Conservation (phyloP, 2,113 vertebrate species). For the Marcusenius ussheri region DNA sequence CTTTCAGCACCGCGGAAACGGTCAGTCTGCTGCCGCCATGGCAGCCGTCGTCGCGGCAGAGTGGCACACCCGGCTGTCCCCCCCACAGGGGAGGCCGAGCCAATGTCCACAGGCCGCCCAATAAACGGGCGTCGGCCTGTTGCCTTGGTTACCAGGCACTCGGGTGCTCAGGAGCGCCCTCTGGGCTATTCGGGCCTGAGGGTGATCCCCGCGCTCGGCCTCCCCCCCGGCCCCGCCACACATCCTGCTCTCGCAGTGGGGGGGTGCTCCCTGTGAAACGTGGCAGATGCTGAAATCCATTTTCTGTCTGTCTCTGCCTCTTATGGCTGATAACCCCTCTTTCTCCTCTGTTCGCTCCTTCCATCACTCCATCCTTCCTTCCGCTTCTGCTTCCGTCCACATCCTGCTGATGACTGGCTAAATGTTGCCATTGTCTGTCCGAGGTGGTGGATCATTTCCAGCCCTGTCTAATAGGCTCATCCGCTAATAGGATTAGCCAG, state of each 20-base stretch:
- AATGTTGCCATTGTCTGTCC: not conserved
- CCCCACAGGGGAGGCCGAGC: not conserved
- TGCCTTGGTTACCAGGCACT: not conserved
- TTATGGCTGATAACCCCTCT: not conserved
- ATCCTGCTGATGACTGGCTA: not conserved
- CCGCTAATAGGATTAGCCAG: slow-evolving; percentile 7
- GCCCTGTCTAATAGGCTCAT: slow-evolving; percentile 1
- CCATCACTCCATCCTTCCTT: not conserved
- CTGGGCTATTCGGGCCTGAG: not conserved
- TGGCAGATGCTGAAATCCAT: not conserved
- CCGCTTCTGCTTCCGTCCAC: not conserved
- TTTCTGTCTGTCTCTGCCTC: not conserved
- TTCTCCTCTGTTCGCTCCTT: not conserved
- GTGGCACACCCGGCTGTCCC: not conserved
- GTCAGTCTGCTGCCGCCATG: slow-evolving; percentile 59
- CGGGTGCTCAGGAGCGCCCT: not conserved
- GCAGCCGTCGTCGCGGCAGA: not conserved
- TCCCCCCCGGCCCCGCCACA: not conserved
- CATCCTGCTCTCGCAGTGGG: not conserved
- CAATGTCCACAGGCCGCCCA: not conserved
- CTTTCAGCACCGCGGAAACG: slow-evolving; percentile 91
- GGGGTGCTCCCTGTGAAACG: not conserved
- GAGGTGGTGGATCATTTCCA: not conserved
- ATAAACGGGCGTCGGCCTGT: not conserved
- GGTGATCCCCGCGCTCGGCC: not conserved